Evolutionary conservation across 2,797 vertebrate genomes (phyloP), one percentile per base, ranked within the genome.

Genomic region (Eremophila alpestris): DNA sequence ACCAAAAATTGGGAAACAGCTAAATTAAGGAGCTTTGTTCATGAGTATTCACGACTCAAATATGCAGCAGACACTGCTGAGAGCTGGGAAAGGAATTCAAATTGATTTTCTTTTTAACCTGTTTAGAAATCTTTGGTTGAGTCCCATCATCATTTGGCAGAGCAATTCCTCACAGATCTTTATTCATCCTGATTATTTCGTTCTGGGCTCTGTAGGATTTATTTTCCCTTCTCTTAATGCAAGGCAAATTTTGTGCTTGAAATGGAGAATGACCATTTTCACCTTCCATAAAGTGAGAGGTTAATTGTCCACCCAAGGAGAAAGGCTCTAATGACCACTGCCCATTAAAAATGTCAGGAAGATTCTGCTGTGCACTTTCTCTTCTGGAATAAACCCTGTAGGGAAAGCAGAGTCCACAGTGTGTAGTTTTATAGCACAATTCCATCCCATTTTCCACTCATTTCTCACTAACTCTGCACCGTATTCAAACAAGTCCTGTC

Each of bases 261-360:
- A 38, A 83, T 58, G 5, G 32, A 41, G 63, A 78, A 81, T 29
- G 40, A 27, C 69, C 38, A 23, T 91, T 90, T 91, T 73, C 77
- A 86, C 62, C 45, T 73, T 46, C 77, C 74, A 63, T 75, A 69
- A 93, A 91, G 30, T 13, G 36, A 81, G 80, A 95, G 55, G 85
- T 90, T 95, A 91, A 94, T 73, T 90, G 63, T 34, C 80, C 63
- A 76, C 55, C 24, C 58, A 88, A 90, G 63, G n/a, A 91, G 76
- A 93, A 90, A 74, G 11, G 36, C 60, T 79, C 40, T 79, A 90
- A 92, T 74, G 87, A 63, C 71, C n/a, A 40, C 6, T 83, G n/a
- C 71, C 32, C 65, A 49, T 59, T 74, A 84, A 36, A 63, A 84
- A 68, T 17, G 41, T 63, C 78, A 68, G 70, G 87, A 58, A 68